Conservation (phyloP, 2,113 vertebrate genomes). For the Shinisaurus crocodilurus region DNA sequence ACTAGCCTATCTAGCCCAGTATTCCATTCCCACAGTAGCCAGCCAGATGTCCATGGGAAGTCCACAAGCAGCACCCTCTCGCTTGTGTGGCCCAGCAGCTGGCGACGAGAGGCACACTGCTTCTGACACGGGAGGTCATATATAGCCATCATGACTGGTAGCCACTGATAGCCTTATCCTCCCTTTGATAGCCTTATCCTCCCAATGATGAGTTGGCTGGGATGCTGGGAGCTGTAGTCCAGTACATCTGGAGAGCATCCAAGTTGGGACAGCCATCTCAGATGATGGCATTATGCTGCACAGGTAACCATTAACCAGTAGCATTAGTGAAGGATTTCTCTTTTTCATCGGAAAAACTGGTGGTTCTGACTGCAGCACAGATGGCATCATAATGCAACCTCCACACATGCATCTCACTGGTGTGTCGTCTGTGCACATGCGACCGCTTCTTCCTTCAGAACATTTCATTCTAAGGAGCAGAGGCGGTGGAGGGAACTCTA, state of each 20-base stretch:
- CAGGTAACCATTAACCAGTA: neutral
- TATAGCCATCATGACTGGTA: no score
- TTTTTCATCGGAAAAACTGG: neutral
- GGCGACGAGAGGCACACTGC: no score
- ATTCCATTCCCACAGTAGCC: no score
- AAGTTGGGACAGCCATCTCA: neutral
- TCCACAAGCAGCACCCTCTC: no score
- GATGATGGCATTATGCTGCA: neutral
- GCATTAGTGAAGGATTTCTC: neutral
- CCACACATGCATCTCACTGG: neutral
- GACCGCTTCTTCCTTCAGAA: neutral
- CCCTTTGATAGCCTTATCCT: no score
- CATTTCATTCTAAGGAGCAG: neutral
- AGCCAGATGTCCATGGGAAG: no score
- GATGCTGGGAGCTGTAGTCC: neutral
- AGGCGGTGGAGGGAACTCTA: neutral
- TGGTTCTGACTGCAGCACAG: constrained; percentile 4
- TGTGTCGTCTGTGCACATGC: neutral
- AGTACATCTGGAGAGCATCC: neutral
- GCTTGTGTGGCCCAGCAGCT: no score
- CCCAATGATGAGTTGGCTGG: no score
- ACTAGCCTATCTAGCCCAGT: no score
- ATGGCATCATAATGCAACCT: neutral
- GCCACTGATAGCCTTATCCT: no score
- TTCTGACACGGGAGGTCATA: no score